phyloP scores from a whole-genome alignment of 2,888 invertebrate genomes.

The Synanthedon andrenaeformis region DNA sequence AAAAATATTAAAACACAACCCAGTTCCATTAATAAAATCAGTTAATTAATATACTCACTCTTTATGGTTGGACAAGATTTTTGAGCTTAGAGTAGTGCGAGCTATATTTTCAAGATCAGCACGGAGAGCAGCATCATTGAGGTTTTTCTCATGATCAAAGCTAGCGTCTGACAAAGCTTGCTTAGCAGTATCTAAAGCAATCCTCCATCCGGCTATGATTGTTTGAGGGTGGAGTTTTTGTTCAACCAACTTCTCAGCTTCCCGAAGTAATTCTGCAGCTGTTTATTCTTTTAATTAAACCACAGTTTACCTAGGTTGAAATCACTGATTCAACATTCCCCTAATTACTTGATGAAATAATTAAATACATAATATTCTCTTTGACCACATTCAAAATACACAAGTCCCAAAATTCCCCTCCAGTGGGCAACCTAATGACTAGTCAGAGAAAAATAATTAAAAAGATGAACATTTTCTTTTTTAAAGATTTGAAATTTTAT shows the following conservation, averaged over 20 bases:
- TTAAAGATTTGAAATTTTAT: too few relatives aligned
- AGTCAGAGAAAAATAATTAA: too few relatives aligned
- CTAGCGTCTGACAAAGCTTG: constrained; percentile 84
- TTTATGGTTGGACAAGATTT: constrained; percentile 97
- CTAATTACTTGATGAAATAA: too few relatives aligned
- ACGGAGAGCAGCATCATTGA: constrained; percentile 81
- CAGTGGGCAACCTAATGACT: too few relatives aligned
- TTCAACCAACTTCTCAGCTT: constrained; percentile 93
- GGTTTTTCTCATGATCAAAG: constrained; percentile 79
- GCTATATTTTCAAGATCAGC: constrained; percentile 96
- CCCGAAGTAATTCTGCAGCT: constrained; percentile 93
- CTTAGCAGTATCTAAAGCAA: constrained; percentile 86
- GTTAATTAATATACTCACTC: constrained; percentile 64
- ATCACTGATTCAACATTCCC: too few relatives aligned
- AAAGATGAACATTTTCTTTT: too few relatives aligned
- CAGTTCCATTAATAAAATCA: background rate
- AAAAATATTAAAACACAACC: background rate
- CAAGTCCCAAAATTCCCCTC: too few relatives aligned
- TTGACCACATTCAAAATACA: too few relatives aligned
- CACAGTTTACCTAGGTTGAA: too few relatives aligned
- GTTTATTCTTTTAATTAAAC: constrained; percentile 2
- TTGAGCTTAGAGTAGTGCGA: constrained; percentile 96
- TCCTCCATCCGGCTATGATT: constrained; percentile 95
- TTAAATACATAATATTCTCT: too few relatives aligned
- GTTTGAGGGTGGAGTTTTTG: constrained; percentile 98